Base-by-base conservation (phyloP, 2,797 vertebrate genomes). In the Odontamblyopus rebecca region DNA sequence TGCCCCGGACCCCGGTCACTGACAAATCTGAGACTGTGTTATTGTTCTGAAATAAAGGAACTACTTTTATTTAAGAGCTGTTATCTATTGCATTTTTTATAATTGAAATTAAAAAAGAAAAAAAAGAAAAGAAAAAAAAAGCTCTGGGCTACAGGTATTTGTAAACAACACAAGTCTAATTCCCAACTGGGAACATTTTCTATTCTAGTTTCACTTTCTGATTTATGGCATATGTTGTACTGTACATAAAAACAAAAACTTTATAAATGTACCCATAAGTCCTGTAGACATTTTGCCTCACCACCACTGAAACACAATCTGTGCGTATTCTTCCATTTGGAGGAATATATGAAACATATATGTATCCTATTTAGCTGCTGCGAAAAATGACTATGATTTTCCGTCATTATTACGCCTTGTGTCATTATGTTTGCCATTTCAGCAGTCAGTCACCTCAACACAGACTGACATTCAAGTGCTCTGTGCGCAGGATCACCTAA, bases 391-490 rank as follows among this genome's bases (percentile, higher is more conserved):
- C 73, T 82, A 54, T 44, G 50, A 70, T 76, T 69, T 67, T 51
- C 29, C 9, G 11, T 15, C 2, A 79, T 88, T 82, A 59, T 73
- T 73, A 86, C 84, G 79, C 77, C 60, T 74, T 16, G 27, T 48
- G 38, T 75, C 64, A 78, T 85, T 79, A 82, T 66, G 66, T 72
- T 73, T 85, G 78, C 74, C 81, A 81, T 89, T 89, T 86, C 70
- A 84, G 63, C 73, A 81, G 77, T 89, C 81, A 87, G 76, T 80
- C 77, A 80, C 84, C 75, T 79, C 70, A 76, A 84, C 79, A 76
- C 75, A 72, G 76, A 77, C 69, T 82, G 82, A 85, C 84, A 85
- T 88, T 90, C 80, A 82, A 83, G 66, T 69, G 78, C 78, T 80
- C 76, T 51, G 67, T 61, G 61, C 75, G 74, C 72, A 67, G 85